phyloP scores from a whole-genome alignment of 2,797 vertebrate species.

The Coranthus polyacanthus region DNA sequence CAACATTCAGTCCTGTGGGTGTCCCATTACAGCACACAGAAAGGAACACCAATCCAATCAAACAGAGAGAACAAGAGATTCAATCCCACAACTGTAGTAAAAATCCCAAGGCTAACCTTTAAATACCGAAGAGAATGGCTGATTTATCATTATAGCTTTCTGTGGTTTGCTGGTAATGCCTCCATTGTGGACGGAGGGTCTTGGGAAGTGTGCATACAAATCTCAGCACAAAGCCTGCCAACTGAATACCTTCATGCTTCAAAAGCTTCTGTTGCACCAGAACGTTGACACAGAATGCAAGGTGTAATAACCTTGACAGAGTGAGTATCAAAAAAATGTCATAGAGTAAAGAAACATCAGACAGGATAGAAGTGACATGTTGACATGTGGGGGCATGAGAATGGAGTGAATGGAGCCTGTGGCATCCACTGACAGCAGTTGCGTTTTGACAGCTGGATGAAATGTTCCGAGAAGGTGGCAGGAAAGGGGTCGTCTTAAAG shows the following conservation, averaged over 20 bases:
- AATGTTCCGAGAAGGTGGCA: slow-evolving; percentile 49
- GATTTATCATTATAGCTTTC: slow-evolving; percentile 65
- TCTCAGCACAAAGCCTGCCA: slow-evolving; percentile 60
- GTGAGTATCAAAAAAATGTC: slow-evolving; percentile 48
- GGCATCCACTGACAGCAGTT: slow-evolving; percentile 33
- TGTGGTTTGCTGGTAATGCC: slow-evolving; percentile 61
- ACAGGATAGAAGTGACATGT: slow-evolving; percentile 46
- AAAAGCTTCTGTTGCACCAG: slow-evolving; percentile 46
- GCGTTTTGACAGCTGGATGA: slow-evolving; percentile 51
- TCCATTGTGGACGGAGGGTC: slow-evolving; percentile 44
- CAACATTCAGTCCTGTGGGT: slow-evolving; percentile 47
- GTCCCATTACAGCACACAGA: slow-evolving; percentile 52
- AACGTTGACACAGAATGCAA: slow-evolving; percentile 48
- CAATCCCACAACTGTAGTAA: slow-evolving; percentile 52
- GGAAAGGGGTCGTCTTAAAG: slow-evolving; percentile 60
- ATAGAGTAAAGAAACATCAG: slow-evolving; percentile 45
- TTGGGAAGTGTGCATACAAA: slow-evolving; percentile 50
- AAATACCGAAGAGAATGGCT: slow-evolving; percentile 58
- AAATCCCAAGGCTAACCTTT: slow-evolving; percentile 69
- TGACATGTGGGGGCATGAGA: slow-evolving; percentile 43
- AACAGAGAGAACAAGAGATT: slow-evolving; percentile 53
- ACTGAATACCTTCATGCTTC: slow-evolving; percentile 54
- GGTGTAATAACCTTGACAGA: slow-evolving; percentile 68
- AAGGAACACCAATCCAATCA: slow-evolving; percentile 57
- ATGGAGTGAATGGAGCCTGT: slow-evolving; percentile 29